Evolutionary conservation across 2,797 vertebrate species (phyloP).

Genomic region (Ambastaia sidthimunki): DNA sequence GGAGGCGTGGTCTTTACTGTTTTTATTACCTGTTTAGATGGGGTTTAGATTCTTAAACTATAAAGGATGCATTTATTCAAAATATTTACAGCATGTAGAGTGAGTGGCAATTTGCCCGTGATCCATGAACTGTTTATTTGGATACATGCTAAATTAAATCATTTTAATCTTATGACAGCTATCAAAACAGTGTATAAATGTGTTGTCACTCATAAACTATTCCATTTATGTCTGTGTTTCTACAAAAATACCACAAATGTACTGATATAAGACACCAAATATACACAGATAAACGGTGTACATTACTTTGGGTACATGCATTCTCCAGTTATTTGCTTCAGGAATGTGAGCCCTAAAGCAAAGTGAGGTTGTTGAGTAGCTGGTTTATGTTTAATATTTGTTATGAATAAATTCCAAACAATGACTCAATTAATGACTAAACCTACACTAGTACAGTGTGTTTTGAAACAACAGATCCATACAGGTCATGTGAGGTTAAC

Average conservation of each 20-base stretch:
- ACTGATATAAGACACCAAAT: not conserved
- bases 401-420: not conserved
- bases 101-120: not conserved
- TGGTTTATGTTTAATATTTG: not conserved
- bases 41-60: no score
- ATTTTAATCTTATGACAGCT: constrained; percentile 42
- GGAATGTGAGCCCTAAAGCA: not conserved
- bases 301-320: not conserved
- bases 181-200: constrained; percentile 26
- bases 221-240: not conserved
- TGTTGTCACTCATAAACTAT: not conserved
- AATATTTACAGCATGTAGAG: not conserved
- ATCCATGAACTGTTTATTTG: not conserved
- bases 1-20: no score
- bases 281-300: not conserved
- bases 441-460: not conserved
- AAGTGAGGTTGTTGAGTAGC: not conserved
- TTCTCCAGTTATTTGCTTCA: not conserved
- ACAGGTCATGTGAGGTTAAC: no score
- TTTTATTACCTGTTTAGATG: no score
- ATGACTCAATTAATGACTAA: not conserved
- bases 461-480: no score
- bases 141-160: constrained; percentile 24
- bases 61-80: not conserved
- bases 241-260: not conserved